phyloP scores from a whole-genome alignment of 1,140 invertebrate genomes.

The Aphelinus atriplicis region DNA sequence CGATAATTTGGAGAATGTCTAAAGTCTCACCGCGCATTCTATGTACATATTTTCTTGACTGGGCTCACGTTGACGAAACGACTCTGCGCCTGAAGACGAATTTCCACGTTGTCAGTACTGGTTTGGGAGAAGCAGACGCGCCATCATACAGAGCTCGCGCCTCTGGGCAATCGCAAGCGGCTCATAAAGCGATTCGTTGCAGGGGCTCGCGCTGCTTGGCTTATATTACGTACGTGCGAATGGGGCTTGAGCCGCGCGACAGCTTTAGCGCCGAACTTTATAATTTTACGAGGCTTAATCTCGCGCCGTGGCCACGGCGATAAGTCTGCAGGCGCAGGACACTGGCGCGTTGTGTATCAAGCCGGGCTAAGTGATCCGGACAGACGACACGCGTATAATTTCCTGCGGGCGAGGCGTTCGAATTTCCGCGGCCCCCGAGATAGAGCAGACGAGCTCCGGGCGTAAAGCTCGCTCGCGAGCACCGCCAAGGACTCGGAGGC shows the following conservation, averaged over 20 bases:
- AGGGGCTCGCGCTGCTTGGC: conserved; percentile 40
- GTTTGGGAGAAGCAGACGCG: too few relatives aligned
- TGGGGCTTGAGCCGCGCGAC: conserved; percentile 47
- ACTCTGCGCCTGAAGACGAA: too few relatives aligned
- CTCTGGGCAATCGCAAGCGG: conserved; percentile 22
- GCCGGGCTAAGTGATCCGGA: too few relatives aligned
- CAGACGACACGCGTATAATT: conserved; percentile 43
- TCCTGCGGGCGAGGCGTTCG: conserved; percentile 19
- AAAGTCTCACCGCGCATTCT: too few relatives aligned
- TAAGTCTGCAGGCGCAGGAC: conserved; percentile 39
- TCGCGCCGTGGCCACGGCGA: conserved; percentile 42
- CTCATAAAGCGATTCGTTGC: conserved; percentile 55
- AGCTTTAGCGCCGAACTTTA: conserved; percentile 54
- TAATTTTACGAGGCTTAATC: conserved; percentile 58
- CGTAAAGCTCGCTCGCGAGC: background rate
- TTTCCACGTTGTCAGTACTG: too few relatives aligned
- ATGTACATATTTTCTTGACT: too few relatives aligned
- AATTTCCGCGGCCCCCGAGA: conserved; percentile 40
- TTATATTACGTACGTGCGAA: conserved; percentile 55
- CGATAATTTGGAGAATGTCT: background rate
- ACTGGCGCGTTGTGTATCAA: background rate
- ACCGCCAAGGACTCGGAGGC: background rate
- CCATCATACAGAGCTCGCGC: background rate
- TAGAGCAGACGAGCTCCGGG: conserved; percentile 31
- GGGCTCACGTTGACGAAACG: too few relatives aligned